Conservation (phyloP, 2,888 invertebrate species). For the Petrolisthes manimaculis region DNA sequence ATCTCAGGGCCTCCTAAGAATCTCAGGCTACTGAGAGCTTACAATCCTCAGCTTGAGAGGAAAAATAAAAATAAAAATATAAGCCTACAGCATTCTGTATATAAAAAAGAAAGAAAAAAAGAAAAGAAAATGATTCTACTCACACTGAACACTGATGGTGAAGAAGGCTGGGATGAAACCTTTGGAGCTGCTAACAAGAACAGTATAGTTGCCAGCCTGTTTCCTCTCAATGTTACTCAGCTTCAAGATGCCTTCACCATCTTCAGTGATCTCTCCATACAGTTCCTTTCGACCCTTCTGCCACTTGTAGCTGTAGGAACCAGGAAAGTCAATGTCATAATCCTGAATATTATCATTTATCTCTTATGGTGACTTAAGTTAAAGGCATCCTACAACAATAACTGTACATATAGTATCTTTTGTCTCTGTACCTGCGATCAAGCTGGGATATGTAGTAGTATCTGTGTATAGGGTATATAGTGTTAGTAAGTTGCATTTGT, state of each 20-base stretch:
- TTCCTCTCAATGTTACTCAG: conserved; percentile 23
- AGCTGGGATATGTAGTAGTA: neutral
- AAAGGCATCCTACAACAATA: neutral
- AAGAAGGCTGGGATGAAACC: conserved; percentile 37
- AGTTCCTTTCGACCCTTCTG: neutral
- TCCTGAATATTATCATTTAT: too few species aligned
- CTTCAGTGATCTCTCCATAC: conserved; percentile 9
- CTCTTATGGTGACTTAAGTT: too few species aligned
- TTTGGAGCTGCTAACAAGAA: conserved; percentile 34
- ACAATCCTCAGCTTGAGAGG: neutral
- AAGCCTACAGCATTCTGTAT: neutral
- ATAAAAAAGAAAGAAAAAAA: neutral
- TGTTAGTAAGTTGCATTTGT: neutral
- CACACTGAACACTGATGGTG: conserved; percentile 44
- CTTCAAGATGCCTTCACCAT: neutral
- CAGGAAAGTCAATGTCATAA: too few species aligned
- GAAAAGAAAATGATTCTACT: neutral
- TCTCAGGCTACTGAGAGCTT: neutral
- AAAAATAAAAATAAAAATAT: neutral
- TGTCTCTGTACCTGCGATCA: neutral
- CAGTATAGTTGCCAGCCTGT: conserved; percentile 40
- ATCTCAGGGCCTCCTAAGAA: neutral
- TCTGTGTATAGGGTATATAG: conserved; percentile 7
- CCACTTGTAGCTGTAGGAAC: conserved; percentile 35
- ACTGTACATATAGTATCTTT: neutral